phyloP scores from a whole-genome alignment of 2,888 invertebrate genomes.

The Blomia tropicalis region DNA sequence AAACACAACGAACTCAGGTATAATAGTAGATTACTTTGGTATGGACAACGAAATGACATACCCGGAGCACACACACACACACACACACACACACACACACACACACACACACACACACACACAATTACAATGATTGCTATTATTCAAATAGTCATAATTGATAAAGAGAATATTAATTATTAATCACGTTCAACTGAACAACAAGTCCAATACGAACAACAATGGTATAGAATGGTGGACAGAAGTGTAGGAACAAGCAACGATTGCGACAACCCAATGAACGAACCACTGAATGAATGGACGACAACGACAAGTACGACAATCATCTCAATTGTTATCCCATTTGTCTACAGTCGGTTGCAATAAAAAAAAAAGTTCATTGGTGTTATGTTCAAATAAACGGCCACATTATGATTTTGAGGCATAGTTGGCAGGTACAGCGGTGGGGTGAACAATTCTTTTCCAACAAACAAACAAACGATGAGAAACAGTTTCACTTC shows the following conservation, averaged over 20 bases:
- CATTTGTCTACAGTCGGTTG: not conserved
- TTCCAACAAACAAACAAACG: not conserved
- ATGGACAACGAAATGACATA: too few species aligned
- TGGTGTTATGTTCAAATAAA: too few species aligned
- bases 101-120: not conserved
- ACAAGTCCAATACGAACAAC: too few species aligned
- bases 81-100: too few species aligned
- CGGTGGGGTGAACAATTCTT: not conserved
- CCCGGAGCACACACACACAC: too few species aligned
- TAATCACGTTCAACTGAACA: slow-evolving; percentile 4
- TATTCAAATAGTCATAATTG: slow-evolving; percentile 12
- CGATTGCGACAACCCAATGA: not conserved
- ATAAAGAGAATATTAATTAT: slow-evolving; percentile 3
- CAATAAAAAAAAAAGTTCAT: not conserved
- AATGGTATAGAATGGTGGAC: too few species aligned
- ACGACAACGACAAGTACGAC: not conserved
- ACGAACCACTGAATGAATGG: not conserved
- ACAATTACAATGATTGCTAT: slow-evolving; percentile 15
- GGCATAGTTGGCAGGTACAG: not conserved
- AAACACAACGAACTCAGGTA: too few species aligned
- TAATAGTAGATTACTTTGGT: slow-evolving; percentile 9
- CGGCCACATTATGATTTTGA: too few species aligned
- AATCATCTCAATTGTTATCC: not conserved
- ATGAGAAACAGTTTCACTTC: not conserved
- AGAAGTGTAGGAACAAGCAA: not conserved